Base-by-base conservation (phyloP, 2,888 invertebrate species). In the Trichogramma evanescens region DNA sequence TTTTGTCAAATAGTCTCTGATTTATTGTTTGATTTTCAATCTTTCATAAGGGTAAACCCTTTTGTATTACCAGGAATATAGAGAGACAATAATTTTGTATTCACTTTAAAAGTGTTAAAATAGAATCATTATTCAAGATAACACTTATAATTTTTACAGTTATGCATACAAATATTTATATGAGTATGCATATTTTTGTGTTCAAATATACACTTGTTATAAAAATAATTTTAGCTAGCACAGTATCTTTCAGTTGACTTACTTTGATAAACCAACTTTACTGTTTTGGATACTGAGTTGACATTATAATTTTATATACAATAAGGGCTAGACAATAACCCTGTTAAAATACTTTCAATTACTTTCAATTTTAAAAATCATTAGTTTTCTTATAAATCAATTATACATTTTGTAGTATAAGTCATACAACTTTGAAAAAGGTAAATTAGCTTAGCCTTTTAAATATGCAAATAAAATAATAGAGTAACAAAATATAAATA, bases 271-370 rank as follows among this genome's bases (percentile, higher is more conserved):
- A 56, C 44, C 13, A 43, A 5, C 13, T 51, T 8, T 38, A 51
- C 51, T 50, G 8, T 40, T 40, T 54, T 49, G 46, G 54, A 50
- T 7, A 49, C 49, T 7, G 53, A 40, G 10, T 56, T 39, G 54
- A 62, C 26, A 45, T 44, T 43, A 45, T 60, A 61, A 55, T 54
- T 62, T 59, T 60, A 61, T 61, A 63, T 61, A 61, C 59, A 61
- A 3, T 38, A 26, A 63, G 56, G 59, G 55, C 58, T 49, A 13
- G 43, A 55, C 57, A 53, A 54, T 50, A 56, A 59, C 58, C 45
- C 55, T 59, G 45, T 55, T 58, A 1, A 45, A 61, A 59, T 64
- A 62, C 56, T 62, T 61, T 62, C 50, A 62, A 56, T 13, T 9
- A 10, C 38, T 57, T 7, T 7, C 38, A 40, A 54, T 57, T 57